Evolutionary conservation across 2,888 invertebrate genomes (phyloP), one percentile per base, ranked within the genome.

Genomic region (Lapara coniferarum): DNA sequence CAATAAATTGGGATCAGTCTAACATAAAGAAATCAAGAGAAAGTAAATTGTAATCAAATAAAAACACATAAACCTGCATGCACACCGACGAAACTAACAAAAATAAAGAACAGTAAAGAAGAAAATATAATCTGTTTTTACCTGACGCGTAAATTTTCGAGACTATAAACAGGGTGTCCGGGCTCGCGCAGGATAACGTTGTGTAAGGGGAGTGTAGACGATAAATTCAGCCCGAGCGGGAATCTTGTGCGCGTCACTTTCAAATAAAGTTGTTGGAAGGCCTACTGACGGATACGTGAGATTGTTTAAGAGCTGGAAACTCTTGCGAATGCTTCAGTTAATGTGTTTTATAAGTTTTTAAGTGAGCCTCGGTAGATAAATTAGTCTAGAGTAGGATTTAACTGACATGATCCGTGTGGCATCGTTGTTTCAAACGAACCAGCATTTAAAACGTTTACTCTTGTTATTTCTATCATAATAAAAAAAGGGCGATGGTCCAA

Each of bases 251-350:
- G 76, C 85, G 86, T 89, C 90, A 85, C 84, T 85, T 82, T 78
- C 80, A 83, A 86, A 89, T 90, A 87, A 89, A 89, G 88, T 85
- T 87, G 89, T 88, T 85, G 78, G 79, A 81, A 80, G 83, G 84
- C 84, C 84, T 83, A 82, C 77, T 79, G 75, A 78, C 73, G 77
- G 70, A 68, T 69, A 69, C 68, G 71, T 71, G 73, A 73, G 72
- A 71, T 51, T 53, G 51, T 58, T 51, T 51, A 46, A 30, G 57
- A 58, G 58, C 66, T 51, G 37, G 25, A 51, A 14, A 44, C 37
- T 55, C 37, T 37, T 37, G 56, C 25, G 13, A 19, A 46, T 46
- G 46, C 13, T 63, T 49, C 19, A 16, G 49, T 19, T 63, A n/a
- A 12, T 46, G 46, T 46, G 30, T 63, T 19, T 19, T 63, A 12